Percentiles rank a stretch among this genome's conserved stretches.
These are phyloP conservation scores for Ectobius pallidus DNA, from an alignment of 2,888 invertebrate genomes.

Conservation along the genomic window DNA sequence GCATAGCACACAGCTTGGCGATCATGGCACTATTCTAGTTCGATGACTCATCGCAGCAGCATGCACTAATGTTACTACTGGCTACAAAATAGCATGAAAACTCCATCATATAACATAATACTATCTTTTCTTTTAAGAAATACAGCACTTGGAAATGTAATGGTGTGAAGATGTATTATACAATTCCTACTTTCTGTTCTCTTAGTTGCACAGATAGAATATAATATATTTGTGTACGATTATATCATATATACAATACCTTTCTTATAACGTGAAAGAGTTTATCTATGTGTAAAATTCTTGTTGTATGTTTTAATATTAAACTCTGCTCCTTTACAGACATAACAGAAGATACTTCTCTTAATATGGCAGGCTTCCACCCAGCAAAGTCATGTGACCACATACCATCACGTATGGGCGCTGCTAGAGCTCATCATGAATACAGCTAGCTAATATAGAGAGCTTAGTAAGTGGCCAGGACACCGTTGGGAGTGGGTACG, in stretches of 20 bases:
- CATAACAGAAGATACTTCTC: background rate
- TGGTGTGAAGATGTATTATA: constrained; percentile 21
- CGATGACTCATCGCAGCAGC: constrained; percentile 20
- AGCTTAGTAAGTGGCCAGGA: constrained; percentile 14
- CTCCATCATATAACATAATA: constrained; percentile 24
- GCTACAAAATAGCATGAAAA: constrained; percentile 29
- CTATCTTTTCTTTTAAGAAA: constrained; percentile 31
- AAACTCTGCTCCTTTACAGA: constrained; percentile 25
- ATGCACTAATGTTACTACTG: constrained; percentile 12
- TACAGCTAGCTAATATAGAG: constrained; percentile 1
- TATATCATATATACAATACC: constrained; percentile 15
- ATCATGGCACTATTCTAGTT: constrained; percentile 23
- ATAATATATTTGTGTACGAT: constrained; percentile 18
- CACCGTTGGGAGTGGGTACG: constrained; percentile 37
- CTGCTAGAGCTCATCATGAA: constrained; percentile 2
- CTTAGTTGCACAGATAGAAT: constrained; percentile 20
- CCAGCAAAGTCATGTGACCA: background rate
- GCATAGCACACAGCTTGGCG: constrained; percentile 16
- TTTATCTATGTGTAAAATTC: constrained; percentile 24
- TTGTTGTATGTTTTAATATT: constrained; percentile 5
- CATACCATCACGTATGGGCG: background rate
- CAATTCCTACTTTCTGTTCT: constrained; percentile 3
- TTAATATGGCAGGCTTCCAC: background rate
- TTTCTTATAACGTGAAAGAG: constrained; percentile 20
- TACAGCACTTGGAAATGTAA: constrained; percentile 33